Evolutionary conservation across 1,140 invertebrate species (phyloP), one percentile per base, ranked within the genome.

Genomic region (Drosophila athabasca): DNA sequence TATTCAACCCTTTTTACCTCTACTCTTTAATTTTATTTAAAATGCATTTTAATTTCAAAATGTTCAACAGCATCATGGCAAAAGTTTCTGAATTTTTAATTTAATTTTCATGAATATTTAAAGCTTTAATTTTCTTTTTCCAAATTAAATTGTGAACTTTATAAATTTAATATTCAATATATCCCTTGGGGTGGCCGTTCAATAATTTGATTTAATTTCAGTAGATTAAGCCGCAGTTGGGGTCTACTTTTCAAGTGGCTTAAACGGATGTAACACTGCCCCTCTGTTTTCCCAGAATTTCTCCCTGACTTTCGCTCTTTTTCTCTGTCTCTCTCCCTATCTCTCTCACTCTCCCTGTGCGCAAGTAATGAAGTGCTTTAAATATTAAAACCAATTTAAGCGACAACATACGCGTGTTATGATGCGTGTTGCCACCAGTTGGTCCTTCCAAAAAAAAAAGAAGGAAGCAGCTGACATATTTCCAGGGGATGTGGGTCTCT

Each of bases 371-470:
- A 82, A 88, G 72, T 88, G 83, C 72, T 77, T 88, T 83, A 88
- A 88, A 88, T 88, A 88, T 88, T 88, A 88, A 88, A 88, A 88
- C 83, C 83, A 88, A 88, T 88, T 88, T 88, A 83, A 83, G 84
- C 58, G 84, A 89, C 79, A 89, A 79, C 83, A 88, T 83, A 88
- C 83, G 84, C 84, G 62, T 88, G 83, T 88, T 88, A 79, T 88
- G 72, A 73, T 54, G 76, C 83, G 79, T 79, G 83, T 84, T 79
- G 70, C 64, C 76, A 77, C 58, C 66, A 74, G 68, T 75, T 77
- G 71, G 60, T 69, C 3, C 31, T 9, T 1, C 41, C 45, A 15
- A 54, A 66, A 66, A 59, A 44, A 13, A 3, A 13, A 11, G 11
- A 9, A 3, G 66, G 64, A 72, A 79, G 65, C 84, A 88, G 84